Conservation (phyloP, 1,140 invertebrate genomes). For the Oppia nitens region DNA sequence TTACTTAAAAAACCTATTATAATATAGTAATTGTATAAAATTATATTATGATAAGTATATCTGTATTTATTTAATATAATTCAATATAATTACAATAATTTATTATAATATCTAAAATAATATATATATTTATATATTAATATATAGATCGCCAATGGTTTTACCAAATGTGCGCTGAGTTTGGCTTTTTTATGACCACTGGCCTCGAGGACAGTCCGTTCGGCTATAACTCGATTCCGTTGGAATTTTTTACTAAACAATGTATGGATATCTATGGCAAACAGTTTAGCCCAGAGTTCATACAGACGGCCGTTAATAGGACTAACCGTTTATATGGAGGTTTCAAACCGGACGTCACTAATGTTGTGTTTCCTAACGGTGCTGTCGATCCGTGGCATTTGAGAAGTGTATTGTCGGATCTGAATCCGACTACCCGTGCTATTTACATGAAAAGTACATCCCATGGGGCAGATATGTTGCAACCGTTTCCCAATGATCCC, state of each 20-base stretch:
- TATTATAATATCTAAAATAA: not conserved
- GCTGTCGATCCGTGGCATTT: constrained; percentile 86
- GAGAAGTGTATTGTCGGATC: constrained; percentile 33
- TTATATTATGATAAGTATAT: too few species aligned
- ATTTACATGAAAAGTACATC: constrained; percentile 28
- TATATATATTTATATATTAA: too few species aligned
- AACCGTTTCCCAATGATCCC: constrained; percentile 23
- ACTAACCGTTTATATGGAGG: constrained; percentile 69
- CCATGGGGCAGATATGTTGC: constrained; percentile 34
- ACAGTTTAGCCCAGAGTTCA: constrained; percentile 39
- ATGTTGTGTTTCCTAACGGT: constrained; percentile 73
- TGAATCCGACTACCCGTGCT: constrained; percentile 25
- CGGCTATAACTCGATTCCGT: constrained; percentile 51
- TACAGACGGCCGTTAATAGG: constrained; percentile 40
- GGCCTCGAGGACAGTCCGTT: constrained; percentile 51
- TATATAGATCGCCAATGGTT: constrained; percentile 57
- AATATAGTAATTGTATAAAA: too few species aligned
- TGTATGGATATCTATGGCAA: constrained; percentile 60
- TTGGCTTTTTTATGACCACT: constrained; percentile 84
- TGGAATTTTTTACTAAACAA: constrained; percentile 60
- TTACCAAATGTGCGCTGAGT: constrained; percentile 87
- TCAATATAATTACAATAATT: not conserved
- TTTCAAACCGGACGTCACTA: constrained; percentile 44
- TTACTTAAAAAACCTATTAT: too few species aligned
- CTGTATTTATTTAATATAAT: too few species aligned